phyloP scores from a whole-genome alignment of 2,888 invertebrate genomes.

The Seira sanloemensis region DNA sequence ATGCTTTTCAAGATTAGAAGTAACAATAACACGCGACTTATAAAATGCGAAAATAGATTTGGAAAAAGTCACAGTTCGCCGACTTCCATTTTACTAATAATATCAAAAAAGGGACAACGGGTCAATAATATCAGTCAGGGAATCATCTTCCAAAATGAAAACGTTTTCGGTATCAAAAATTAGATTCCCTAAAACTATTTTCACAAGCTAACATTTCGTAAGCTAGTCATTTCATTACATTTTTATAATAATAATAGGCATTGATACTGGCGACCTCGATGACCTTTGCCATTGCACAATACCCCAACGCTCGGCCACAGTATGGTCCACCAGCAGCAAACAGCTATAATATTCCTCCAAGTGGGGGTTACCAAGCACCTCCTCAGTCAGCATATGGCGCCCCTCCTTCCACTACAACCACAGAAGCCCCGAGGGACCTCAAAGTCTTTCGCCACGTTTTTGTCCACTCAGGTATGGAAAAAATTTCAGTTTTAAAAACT shows the following conservation, averaged over 20 bases:
- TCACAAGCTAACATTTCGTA: not conserved
- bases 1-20: too few relatives aligned
- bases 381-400: constrained; percentile 20
- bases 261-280: not conserved
- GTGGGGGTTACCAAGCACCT: not conserved
- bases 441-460: constrained; percentile 53
- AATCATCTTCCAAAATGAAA: not conserved
- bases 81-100: not conserved
- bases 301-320: constrained; percentile 34
- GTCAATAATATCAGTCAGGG: not conserved
- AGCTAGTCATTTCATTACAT: too few relatives aligned
- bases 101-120: not conserved
- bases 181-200: not conserved
- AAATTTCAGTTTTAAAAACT: not conserved
- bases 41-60: constrained; percentile 13
- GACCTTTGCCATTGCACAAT: constrained; percentile 24
- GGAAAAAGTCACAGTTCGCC: constrained; percentile 25
- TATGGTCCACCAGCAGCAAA: constrained; percentile 26
- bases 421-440: constrained; percentile 26
- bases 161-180: constrained; percentile 13
- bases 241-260: not conserved
- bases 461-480: constrained; percentile 23
- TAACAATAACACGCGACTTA: not conserved
- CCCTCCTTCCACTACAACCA: not conserved
- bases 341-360: constrained; percentile 16